Evolutionary conservation across 2,888 invertebrate species (phyloP), one percentile per base, ranked within the genome.

Genomic region (Dryobotodes eremita): DNA sequence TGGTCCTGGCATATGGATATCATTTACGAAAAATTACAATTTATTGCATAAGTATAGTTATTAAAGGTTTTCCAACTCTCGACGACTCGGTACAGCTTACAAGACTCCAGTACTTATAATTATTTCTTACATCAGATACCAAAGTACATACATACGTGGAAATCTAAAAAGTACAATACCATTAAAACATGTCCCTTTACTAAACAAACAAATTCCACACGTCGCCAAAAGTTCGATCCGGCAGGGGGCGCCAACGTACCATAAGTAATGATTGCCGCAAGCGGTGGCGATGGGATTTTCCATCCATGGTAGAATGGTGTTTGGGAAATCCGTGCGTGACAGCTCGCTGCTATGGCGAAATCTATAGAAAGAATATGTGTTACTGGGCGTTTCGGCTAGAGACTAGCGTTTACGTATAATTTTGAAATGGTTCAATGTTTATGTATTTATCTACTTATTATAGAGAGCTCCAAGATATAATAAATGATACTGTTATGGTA

Each of bases 291-390:
- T 62, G 76, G 87, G 89, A 84, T 79, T 88, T 88, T 89, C 89
- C 88, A 79, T 59, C 64, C 80, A 73, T 77, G 66, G 50, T 59
- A 55, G 68, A 23, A 36, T 20, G 64, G 64, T 31, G 69, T 77
- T 83, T 46, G 89, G 89, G 75, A 88, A 87, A 71, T 69, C 88
- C 88, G 42, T 78, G 76, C 84, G 79, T 79, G 79, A 31, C 66
- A 61, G 66, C 53, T 31, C 53, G 20, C 31, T 62, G 68, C 62
- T 66, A 71, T 71, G 68, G 74, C 1, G 26, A 7, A 50, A 48
- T 46, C 31, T 66, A 50, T 72, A 50, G 20, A 15, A 50, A 66
- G 20, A 71, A 70, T 75, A 48, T 50, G 55, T 11, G 68, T 55
- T 42, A 42, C 42, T 42, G 42, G 46, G 57, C 23, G 13, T 42